Conservation (phyloP, 2,797 vertebrate species). For the Euthynnus affinis region DNA sequence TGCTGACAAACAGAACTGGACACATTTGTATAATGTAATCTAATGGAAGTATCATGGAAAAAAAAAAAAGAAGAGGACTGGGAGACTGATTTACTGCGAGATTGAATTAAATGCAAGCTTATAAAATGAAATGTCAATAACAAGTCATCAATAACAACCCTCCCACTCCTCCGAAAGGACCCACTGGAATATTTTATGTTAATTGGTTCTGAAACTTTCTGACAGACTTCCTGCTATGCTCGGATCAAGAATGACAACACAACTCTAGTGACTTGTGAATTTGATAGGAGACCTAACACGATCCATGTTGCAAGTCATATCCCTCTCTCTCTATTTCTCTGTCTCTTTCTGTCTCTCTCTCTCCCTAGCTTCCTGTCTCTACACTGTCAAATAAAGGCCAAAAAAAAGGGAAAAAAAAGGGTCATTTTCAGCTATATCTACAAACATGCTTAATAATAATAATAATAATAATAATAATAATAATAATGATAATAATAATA, state of each 20-base stretch:
- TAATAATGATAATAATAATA: no score
- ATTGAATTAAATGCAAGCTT: background rate
- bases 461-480: no score
- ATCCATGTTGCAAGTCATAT: no score
- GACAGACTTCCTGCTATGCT: background rate
- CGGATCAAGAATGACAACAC: background rate
- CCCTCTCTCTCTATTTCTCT: no score
- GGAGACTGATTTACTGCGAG: background rate
- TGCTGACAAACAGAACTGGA: background rate
- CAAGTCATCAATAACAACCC: constrained; percentile 16
- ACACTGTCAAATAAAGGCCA: no score
- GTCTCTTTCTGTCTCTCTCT: no score
- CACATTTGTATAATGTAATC: constrained; percentile 4
- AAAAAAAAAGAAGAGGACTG: no score
- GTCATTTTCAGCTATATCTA: no score
- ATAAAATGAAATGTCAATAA: constrained; percentile 17
- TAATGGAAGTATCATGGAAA: background rate
- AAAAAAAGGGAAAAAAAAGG: no score
- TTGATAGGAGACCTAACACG: background rate
- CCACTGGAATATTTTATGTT: constrained; percentile 11
- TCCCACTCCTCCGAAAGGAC: background rate
- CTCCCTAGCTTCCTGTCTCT: no score
- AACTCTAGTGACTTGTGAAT: background rate
- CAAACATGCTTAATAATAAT: no score
- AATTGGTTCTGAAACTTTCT: constrained; percentile 17